Evolutionary conservation across 1,140 invertebrate species (phyloP).

Genomic region (Latrodectus geometricus): DNA sequence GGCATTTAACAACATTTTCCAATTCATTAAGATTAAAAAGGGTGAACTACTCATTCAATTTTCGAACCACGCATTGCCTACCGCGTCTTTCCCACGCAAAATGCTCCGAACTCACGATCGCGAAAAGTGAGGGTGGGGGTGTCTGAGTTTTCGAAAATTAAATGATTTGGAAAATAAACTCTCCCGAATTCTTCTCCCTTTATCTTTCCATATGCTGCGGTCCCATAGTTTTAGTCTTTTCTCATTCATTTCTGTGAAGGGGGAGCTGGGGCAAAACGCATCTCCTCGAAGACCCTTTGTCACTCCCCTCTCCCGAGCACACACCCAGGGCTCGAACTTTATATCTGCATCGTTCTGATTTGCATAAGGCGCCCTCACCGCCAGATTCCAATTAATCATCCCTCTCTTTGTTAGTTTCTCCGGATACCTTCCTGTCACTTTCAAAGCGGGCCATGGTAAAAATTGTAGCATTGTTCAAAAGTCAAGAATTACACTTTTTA

Average conservation of each 20-base stretch:
- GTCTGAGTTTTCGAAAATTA: slow-evolving; percentile 9
- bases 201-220: slow-evolving; percentile 7
- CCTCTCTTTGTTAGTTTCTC: background rate
- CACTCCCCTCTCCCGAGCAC: background rate
- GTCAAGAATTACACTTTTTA: too few species aligned
- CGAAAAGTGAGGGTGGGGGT: background rate
- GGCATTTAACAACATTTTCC: slow-evolving; percentile 35
- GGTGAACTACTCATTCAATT: slow-evolving; percentile 16
- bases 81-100: slow-evolving; percentile 12
- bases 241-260: background rate
- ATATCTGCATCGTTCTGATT: slow-evolving; percentile 10
- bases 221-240: slow-evolving; percentile 27
- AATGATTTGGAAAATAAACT: slow-evolving; percentile 39
- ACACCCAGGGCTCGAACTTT: background rate
- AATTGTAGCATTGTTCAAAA: background rate
- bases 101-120: background rate
- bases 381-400: slow-evolving; percentile 25
- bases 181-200: background rate
- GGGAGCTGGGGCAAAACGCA: background rate
- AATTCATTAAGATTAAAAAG: slow-evolving; percentile 41
- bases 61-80: background rate
- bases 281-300: background rate
- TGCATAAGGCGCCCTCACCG: background rate
- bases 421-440: background rate
- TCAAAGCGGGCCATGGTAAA: background rate